Conservation (phyloP, 2,797 vertebrate genomes). For the Pipistrellus kuhlii region DNA sequence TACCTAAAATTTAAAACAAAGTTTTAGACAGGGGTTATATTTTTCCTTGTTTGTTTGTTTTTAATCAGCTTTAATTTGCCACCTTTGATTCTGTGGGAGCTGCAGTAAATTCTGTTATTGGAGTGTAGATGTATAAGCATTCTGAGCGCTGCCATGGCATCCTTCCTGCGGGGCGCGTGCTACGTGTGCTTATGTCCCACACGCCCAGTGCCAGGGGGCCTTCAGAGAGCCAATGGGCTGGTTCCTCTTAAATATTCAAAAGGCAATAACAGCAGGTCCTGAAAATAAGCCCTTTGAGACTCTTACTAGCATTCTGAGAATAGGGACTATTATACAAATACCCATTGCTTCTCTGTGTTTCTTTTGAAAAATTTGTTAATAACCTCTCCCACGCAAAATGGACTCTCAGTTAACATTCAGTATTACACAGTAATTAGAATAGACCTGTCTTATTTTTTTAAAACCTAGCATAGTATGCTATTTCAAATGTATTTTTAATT, state of each 20-base stretch:
- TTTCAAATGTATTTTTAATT: neutral
- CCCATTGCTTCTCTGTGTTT: neutral
- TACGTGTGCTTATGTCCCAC: neutral
- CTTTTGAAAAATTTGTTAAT: neutral
- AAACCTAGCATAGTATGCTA: neutral
- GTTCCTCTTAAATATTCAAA: slow-evolving; percentile 14
- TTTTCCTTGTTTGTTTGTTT: neutral
- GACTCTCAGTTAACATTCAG: neutral
- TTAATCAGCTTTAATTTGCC: neutral
- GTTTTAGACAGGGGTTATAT: neutral
- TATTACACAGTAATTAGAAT: neutral
- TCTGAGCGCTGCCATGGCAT: accelerated
- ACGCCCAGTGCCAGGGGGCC: neutral
- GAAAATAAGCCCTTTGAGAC: neutral
- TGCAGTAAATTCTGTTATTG: neutral
- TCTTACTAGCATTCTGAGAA: neutral
- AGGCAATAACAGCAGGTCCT: neutral
- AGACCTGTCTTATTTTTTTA: neutral
- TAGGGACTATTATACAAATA: neutral
- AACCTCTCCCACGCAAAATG: neutral
- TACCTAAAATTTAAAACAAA: slow-evolving; percentile 29
- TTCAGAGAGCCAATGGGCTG: neutral
- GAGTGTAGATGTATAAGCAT: neutral
- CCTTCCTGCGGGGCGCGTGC: neutral
- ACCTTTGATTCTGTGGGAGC: neutral